Evolutionary conservation across 2,113 vertebrate species (phyloP).

Genomic region (Cheilinus undulatus): DNA sequence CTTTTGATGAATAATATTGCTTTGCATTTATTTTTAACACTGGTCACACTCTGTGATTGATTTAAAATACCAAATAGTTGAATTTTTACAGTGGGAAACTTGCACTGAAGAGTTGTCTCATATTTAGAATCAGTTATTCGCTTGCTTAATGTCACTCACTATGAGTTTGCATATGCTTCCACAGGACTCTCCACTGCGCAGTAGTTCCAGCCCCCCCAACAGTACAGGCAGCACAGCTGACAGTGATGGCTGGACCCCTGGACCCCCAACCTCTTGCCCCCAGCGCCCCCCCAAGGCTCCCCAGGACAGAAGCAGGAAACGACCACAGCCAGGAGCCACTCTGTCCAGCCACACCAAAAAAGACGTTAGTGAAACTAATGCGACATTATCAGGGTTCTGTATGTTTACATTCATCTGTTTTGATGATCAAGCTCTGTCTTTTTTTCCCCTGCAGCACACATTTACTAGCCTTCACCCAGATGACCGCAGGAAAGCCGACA

Average conservation of each 20-base stretch:
- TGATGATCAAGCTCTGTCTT: background rate
- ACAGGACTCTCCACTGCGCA: constrained; percentile 89
- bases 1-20: too few species aligned
- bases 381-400: background rate
- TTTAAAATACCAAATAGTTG: background rate
- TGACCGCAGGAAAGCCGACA: constrained; percentile 88
- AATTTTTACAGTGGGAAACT: background rate
- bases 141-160: background rate
- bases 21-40: background rate
- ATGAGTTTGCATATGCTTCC: constrained; percentile 14
- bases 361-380: constrained; percentile 56
- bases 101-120: background rate
- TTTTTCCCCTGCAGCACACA: constrained; percentile 55
- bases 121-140: constrained; percentile 3
- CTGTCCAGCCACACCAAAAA: constrained; percentile 65
- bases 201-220: constrained; percentile 95
- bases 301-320: constrained; percentile 84
- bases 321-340: constrained; percentile 58
- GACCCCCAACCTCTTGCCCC: constrained; percentile 77
- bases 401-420: background rate
- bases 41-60: background rate
- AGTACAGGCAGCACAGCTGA: constrained; percentile 95
- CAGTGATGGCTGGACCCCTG: constrained; percentile 93
- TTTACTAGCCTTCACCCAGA: constrained; percentile 68
- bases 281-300: constrained; percentile 70